Evolutionary conservation across 37 sponge, comb jelly and placozoan genomes (phyloP).

Genomic region (Hexactinellida sp.): DNA sequence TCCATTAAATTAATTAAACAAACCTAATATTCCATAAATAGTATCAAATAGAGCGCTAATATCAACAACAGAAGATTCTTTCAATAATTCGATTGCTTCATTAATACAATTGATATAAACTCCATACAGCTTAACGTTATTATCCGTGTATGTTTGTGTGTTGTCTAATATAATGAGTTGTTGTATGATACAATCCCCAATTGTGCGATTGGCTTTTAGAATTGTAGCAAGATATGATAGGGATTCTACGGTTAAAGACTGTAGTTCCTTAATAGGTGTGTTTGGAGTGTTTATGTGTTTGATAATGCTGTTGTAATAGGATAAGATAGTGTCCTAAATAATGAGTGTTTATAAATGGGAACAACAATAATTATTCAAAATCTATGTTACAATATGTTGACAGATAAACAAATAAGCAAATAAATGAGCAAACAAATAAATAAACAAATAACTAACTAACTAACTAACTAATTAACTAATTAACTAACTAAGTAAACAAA

Average conservation of each 20-base stretch:
- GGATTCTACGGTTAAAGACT: background rate
- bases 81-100: background rate
- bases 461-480: too few relatives aligned
- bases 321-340: background rate
- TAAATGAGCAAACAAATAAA: too few relatives aligned
- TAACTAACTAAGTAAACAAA: too few relatives aligned
- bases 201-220: background rate
- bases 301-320: background rate
- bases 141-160: background rate
- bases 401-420: too few relatives aligned
- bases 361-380: too few relatives aligned
- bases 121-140: background rate
- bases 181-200: conserved; percentile 4
- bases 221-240: background rate
- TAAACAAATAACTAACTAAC: too few relatives aligned
- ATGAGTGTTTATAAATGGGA: too few relatives aligned
- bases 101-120: background rate
- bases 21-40: background rate
- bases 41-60: background rate
- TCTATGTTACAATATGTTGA: too few relatives aligned
- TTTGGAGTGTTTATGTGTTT: background rate
- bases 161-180: background rate
- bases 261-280: background rate
- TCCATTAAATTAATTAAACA: background rate
- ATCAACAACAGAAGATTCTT: background rate